phyloP scores from a whole-genome alignment of 2,888 invertebrate species.

The Oligia latruncula region DNA sequence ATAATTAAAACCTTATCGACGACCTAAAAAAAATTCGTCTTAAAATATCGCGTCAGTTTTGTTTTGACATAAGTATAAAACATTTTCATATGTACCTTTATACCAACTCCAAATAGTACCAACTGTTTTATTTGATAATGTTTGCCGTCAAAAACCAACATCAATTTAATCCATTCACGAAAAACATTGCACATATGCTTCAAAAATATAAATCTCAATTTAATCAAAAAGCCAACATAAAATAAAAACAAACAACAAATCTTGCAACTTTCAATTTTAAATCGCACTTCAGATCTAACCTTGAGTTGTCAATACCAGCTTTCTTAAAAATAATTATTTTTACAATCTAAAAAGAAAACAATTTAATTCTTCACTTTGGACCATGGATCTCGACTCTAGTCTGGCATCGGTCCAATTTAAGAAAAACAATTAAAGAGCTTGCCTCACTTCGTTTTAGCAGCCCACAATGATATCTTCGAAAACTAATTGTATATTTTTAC shows the following conservation, averaged over 20 bases:
- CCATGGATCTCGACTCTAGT: constrained; percentile 42
- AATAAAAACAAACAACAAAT: constrained; percentile 7
- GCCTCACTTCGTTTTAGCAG: constrained; percentile 44
- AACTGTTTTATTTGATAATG: background rate
- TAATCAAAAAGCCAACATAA: constrained; percentile 12
- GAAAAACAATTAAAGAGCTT: constrained; percentile 63
- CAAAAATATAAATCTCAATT: background rate
- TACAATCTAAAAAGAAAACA: constrained; percentile 44
- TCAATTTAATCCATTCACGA: background rate
- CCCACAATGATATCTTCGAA: constrained; percentile 61
- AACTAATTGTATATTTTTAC: constrained; percentile 69
- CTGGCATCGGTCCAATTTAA: constrained; percentile 66
- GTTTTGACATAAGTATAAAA: background rate
- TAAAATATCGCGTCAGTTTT: background rate
- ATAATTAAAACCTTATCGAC: background rate
- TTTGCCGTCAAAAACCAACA: background rate
- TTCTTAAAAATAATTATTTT: constrained; percentile 49
- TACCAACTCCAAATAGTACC: background rate
- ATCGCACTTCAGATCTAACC: constrained; percentile 40
- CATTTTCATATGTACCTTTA: too few species aligned
- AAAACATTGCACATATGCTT: constrained; percentile 10
- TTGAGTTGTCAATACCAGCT: constrained; percentile 50
- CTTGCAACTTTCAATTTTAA: constrained; percentile 33
- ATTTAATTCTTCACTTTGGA: constrained; percentile 50
- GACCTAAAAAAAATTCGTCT: background rate